phyloP scores from a whole-genome alignment of 2,888 invertebrate species.

The Archaeoteleia sp. region DNA sequence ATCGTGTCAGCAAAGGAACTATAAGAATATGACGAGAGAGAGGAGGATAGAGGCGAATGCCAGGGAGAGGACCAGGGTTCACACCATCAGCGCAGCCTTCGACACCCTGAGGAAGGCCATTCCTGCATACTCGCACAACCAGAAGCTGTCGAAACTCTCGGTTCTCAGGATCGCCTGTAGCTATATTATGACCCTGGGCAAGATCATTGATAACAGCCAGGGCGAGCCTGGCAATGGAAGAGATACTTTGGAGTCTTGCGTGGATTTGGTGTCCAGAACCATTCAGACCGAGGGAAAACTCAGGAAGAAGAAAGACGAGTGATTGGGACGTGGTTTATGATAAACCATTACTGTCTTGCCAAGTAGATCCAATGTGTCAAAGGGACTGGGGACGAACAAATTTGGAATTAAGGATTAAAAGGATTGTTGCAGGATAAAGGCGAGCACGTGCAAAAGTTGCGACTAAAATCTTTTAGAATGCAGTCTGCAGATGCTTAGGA shows the following conservation, averaged over 20 bases:
- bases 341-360: slow-evolving; percentile 29
- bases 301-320: slow-evolving; percentile 88
- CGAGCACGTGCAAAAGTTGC: too few relatives aligned
- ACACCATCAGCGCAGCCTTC: slow-evolving; percentile 96
- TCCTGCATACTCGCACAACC: slow-evolving; percentile 94
- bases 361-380: slow-evolving; percentile 10
- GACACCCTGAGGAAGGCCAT: slow-evolving; percentile 90
- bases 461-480: too few relatives aligned
- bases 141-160: slow-evolving; percentile 94
- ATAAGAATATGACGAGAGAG: slow-evolving; percentile 96
- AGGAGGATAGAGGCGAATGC: slow-evolving; percentile 96
- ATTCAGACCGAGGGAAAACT: slow-evolving; percentile 94
- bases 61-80: slow-evolving; percentile 92
- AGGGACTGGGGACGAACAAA: too few relatives aligned
- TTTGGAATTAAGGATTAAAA: too few relatives aligned
- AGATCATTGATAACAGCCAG: slow-evolving; percentile 77
- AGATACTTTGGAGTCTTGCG: slow-evolving; percentile 84
- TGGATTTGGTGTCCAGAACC: slow-evolving; percentile 91
- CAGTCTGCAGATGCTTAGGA: too few relatives aligned
- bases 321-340: slow-evolving; percentile 24
- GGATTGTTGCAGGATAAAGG: too few relatives aligned
- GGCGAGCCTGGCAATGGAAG: slow-evolving; percentile 79
- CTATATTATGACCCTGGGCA: slow-evolving; percentile 91
- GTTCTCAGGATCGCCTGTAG: slow-evolving; percentile 94
- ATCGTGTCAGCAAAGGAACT: slow-evolving; percentile 83